Evolutionary conservation across 2,797 vertebrate genomes (phyloP), one percentile per base, ranked within the genome.

Genomic region (Vireo griseus): DNA sequence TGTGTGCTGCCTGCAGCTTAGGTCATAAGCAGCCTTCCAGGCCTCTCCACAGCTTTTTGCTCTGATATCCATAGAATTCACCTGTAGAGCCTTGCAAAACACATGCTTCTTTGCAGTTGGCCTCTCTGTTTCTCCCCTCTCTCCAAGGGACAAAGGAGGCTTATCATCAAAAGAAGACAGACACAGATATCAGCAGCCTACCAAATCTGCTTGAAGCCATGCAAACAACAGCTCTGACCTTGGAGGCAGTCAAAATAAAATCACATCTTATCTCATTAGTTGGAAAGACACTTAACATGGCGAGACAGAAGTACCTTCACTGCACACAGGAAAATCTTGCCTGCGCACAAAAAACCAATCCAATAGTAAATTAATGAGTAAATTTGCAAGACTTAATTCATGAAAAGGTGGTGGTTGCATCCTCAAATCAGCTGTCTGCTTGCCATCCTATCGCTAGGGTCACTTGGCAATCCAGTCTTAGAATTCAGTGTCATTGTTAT

Each of bases 201-300:
- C 40, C 47, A 85, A 85, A 86, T 57, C 89, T 87, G 65, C 68
- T 71, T 18, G 17, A 89, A 95, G 89, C 92, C 85, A 50, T n/a
- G 68, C 51, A 96, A 97, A 96, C 90, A 95, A 82, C 65, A 92
- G 47, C 82, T 77, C 86, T 94, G 86, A 95, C 95, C 93, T 95
- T 94, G 95, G 88, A 90, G 92, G 59, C 77, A 95, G 90, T 78
- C 91, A 96, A 95, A 96, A 94, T 71, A 94, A 77, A 94, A 78
- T 77, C 48, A 59, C 28, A 47, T 55, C 86, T 97, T 95, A 97
- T 96, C 92, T 96, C 76, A 7, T 97, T 91, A 97, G 66, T 35
- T 1, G 6, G 76, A 96, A 95, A 88, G 79, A 92, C 81, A 80
- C 39, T 86, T 80, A 77, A 81, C 37, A 80, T 35, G 29, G 62